Evolutionary conservation across 2,888 invertebrate species (phyloP), one percentile per base, ranked within the genome.

Genomic region (Drosophila gaucha): DNA sequence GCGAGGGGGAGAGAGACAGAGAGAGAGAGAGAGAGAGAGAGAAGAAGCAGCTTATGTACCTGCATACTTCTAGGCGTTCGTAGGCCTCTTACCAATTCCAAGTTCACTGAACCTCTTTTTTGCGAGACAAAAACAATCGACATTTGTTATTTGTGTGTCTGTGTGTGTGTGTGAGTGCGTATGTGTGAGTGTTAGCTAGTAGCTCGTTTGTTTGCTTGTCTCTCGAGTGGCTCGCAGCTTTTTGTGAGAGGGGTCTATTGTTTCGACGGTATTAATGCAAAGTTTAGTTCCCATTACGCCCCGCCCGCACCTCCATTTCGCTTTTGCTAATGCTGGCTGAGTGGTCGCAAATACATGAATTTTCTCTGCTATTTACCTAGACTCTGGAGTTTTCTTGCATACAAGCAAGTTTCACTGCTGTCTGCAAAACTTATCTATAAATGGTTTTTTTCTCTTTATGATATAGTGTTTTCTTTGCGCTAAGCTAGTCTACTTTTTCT

Each of bases 31-130:
- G 30, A 43, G 14, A 12, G 43, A n/a, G 22, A 22, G 38, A 6
- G 38, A 14, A 1, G 47, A 10, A 5, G 10, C 4, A n/a, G 16
- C 8, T 28, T 10, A 28, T 31, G 0, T 56, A 43, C 50, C 41
- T 58, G 73, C 73, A 66, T 73, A 69, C 71, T 66, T 65, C 39
- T 46, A 73, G 74, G 64, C 62, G 33, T 39, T 46, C 41, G 10
- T 64, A 64, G 63, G 58, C 63, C 58, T 60, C 36, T 58, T 41
- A 35, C n/a, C 18, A 9, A 16, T 16, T 16, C 30, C 46, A 38
- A 54, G 82, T 82, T 83, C 80, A 64, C 41, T 75, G 82, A 83
- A 82, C 82, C 62, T 44, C 39, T 69, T 56, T 26, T 10, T 51
- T 18, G 46, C 54, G 44, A 58, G 55, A 75, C 56, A 66, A 70